phyloP scores from a whole-genome alignment of 2,797 vertebrate species.

The Siniperca undulata region DNA sequence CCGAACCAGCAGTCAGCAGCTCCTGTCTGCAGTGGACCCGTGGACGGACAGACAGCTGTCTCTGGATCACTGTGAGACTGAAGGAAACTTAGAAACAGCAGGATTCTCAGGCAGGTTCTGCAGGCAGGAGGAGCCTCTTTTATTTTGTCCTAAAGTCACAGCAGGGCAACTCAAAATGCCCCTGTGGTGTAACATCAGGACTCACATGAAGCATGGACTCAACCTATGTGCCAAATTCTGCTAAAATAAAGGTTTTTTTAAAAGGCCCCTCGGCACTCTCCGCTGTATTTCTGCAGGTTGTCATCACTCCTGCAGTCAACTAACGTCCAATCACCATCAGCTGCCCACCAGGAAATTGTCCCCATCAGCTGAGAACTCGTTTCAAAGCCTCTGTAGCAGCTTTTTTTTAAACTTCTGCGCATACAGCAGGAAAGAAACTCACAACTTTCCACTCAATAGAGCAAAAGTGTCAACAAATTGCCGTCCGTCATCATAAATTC shows the following conservation, averaged over 20 bases:
- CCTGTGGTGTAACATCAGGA: background rate
- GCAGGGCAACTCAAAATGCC: background rate
- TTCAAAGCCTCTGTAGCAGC: background rate
- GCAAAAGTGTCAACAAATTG: slow-evolving; percentile 61
- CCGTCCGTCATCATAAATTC: slow-evolving; percentile 53
- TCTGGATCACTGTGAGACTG: too few relatives aligned
- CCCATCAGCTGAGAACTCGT: background rate
- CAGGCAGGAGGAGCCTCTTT: background rate
- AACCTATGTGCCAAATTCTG: background rate
- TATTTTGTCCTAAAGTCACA: background rate
- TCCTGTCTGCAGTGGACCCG: too few relatives aligned
- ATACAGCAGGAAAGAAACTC: slow-evolving; percentile 16
- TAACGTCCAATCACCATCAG: slow-evolving; percentile 13
- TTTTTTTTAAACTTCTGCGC: slow-evolving; percentile 9
- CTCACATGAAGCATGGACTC: background rate
- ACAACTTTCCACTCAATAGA: slow-evolving; percentile 48
- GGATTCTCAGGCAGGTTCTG: background rate
- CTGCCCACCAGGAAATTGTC: slow-evolving; percentile 5
- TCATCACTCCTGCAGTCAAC: slow-evolving; percentile 1
- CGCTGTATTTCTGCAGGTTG: slow-evolving; percentile 8
- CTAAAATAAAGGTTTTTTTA: background rate
- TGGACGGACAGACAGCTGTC: too few relatives aligned
- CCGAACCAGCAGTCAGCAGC: too few relatives aligned
- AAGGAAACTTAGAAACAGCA: too few relatives aligned
- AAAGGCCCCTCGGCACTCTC: background rate